phyloP scores from a whole-genome alignment of 2,888 invertebrate genomes.

The Drosophila rellima region DNA sequence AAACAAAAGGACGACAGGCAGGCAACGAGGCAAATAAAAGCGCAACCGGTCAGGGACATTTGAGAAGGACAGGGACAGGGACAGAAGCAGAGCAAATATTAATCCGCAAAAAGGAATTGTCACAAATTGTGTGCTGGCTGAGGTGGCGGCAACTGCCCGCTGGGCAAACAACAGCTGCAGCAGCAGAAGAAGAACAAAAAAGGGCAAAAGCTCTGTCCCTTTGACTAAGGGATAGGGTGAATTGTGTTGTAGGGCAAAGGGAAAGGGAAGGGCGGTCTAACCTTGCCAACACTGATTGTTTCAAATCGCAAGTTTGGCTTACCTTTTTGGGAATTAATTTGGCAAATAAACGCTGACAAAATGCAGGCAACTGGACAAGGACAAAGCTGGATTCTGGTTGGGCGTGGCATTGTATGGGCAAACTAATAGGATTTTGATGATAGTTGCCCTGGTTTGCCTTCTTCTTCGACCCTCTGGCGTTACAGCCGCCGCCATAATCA shows the following conservation, averaged over 20 bases:
- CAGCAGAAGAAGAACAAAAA: slow-evolving; percentile 49
- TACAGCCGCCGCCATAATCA: slow-evolving; percentile 72
- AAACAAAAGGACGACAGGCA: slow-evolving; percentile 45
- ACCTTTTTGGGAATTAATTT: slow-evolving; percentile 82
- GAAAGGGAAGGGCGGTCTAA: slow-evolving; percentile 13
- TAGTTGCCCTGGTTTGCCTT: slow-evolving; percentile 66
- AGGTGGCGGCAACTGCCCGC: slow-evolving; percentile 59
- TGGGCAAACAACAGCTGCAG: slow-evolving; percentile 77
- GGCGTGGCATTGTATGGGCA: slow-evolving; percentile 49
- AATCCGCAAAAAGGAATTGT: slow-evolving; percentile 82
- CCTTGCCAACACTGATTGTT: slow-evolving; percentile 74
- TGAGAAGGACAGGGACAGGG: slow-evolving; percentile 1
- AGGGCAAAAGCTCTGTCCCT: slow-evolving; percentile 59
- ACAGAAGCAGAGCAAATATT: slow-evolving; percentile 72
- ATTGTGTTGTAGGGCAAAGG: slow-evolving; percentile 15
- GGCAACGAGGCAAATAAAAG: slow-evolving; percentile 68
- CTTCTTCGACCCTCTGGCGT: slow-evolving; percentile 50
- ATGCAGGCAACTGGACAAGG: slow-evolving; percentile 76
- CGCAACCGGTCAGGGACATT: slow-evolving; percentile 67
- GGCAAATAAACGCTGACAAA: slow-evolving; percentile 79
- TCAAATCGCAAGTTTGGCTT: slow-evolving; percentile 82
- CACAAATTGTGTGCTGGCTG: slow-evolving; percentile 73
- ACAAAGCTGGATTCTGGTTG: slow-evolving; percentile 55
- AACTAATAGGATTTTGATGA: slow-evolving; percentile 84
- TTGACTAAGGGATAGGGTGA: slow-evolving; percentile 21